Conservation (phyloP, 2,797 vertebrate species). For the Poecilia wingei region DNA sequence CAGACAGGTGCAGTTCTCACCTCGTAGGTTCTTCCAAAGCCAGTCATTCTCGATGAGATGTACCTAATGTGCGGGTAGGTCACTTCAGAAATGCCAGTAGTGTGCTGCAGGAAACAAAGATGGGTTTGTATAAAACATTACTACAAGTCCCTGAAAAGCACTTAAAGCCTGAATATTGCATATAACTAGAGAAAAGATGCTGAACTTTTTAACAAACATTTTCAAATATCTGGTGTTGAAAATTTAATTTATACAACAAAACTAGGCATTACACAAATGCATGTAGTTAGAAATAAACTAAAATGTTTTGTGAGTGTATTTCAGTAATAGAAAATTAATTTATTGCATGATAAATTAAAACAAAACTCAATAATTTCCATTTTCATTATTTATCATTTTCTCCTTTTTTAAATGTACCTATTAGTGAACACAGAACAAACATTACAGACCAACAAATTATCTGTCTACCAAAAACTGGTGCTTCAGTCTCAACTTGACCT, state of each 20-base stretch:
- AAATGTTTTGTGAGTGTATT: slow-evolving; percentile 5
- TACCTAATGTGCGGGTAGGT: slow-evolving; percentile 99
- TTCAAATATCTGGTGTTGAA: neutral
- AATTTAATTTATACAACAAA: slow-evolving; percentile 1
- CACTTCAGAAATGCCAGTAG: slow-evolving; percentile 86
- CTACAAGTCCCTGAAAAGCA: slow-evolving; percentile 7
- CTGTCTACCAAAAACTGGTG: too few species aligned
- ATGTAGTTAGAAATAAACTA: slow-evolving; percentile 1
- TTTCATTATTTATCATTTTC: too few species aligned
- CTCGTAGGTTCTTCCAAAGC: slow-evolving; percentile 95
- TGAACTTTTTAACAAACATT: neutral
- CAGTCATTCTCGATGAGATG: slow-evolving; percentile 99
- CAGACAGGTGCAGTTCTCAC: slow-evolving; percentile 68
- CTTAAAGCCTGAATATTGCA: neutral
- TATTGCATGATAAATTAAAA: too few species aligned
- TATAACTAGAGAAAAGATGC: neutral
- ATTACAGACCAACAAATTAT: too few species aligned
- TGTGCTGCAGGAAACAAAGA: slow-evolving; percentile 71
- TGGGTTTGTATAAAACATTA: slow-evolving; percentile 13
- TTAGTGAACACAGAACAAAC: too few species aligned
- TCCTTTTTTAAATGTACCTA: too few species aligned
- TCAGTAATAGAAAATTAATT: neutral
- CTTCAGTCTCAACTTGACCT: too few species aligned
- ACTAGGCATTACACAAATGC: slow-evolving; percentile 3
- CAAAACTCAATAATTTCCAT: too few species aligned